Conservation (phyloP, 2,113 vertebrate species). For the Gorsachius goisagi region DNA sequence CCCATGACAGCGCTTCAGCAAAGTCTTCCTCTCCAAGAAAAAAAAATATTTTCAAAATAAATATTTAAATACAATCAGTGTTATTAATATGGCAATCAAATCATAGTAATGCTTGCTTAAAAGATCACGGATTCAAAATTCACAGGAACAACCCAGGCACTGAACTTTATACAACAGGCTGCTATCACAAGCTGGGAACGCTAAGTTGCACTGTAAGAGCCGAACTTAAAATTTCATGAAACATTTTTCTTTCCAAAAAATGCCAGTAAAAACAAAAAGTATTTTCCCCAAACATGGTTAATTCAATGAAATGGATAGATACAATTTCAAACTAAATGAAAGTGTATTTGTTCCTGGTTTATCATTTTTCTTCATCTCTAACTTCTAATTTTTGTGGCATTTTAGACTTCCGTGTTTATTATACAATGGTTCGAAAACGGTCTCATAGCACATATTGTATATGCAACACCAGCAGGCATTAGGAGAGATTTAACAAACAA, state of each 20-base stretch:
- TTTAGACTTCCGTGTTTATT: not conserved
- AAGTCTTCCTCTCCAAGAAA: not conserved
- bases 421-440: not conserved
- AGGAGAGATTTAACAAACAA: not conserved
- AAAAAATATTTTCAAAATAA: not conserved
- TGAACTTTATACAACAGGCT: not conserved
- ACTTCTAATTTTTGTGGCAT: not conserved
- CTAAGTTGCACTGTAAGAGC: not conserved
- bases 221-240: not conserved
- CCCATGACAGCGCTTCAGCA: not conserved
- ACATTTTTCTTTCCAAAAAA: not conserved
- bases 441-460: not conserved
- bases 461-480: not conserved
- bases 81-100: not conserved
- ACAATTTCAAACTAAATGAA: not conserved
- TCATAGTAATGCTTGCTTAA: not conserved
- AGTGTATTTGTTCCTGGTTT: not conserved
- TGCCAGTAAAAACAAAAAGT: not conserved
- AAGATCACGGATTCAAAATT: not conserved
- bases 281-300: not conserved
- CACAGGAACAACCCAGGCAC: not conserved
- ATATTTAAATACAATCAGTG: not conserved
- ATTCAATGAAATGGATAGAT: not conserved
- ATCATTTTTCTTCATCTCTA: not conserved
- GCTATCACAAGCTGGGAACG: not conserved